phyloP scores from a whole-genome alignment of 2,797 vertebrate genomes.

The Pseudochaenichthys georgianus region DNA sequence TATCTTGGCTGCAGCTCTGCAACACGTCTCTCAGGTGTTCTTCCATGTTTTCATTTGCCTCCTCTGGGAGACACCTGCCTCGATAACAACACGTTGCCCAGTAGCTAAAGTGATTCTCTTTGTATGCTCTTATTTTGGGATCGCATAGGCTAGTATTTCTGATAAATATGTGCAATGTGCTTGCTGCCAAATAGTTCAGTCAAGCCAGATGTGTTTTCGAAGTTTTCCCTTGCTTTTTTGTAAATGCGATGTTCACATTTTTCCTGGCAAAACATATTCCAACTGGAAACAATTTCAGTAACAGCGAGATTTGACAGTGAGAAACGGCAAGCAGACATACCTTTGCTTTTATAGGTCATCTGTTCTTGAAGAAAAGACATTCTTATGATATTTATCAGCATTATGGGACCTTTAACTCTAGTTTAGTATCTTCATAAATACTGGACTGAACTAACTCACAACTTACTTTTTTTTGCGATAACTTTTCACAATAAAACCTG shows the following conservation, averaged over 20 bases:
- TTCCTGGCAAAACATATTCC: no score
- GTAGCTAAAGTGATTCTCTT: neutral
- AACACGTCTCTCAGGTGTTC: neutral
- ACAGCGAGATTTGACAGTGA: slow-evolving; percentile 6
- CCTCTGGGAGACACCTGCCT: neutral
- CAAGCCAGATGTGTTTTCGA: no score
- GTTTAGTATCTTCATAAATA: neutral
- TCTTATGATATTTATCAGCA: neutral
- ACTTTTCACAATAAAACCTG: neutral
- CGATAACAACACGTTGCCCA: neutral
- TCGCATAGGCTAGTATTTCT: neutral
- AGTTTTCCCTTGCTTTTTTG: no score
- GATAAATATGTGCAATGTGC: neutral
- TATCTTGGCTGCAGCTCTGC: neutral
- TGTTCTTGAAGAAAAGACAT: slow-evolving; percentile 26
- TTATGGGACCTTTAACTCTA: neutral
- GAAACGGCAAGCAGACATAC: slow-evolving; percentile 15
- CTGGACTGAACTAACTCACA: neutral
- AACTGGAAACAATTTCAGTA: no score
- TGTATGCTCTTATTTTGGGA: neutral
- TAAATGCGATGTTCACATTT: no score
- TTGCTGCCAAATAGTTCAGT: neutral
- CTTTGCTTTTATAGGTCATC: slow-evolving; percentile 13
- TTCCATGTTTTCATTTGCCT: neutral
- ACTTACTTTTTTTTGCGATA: neutral